Base-by-base conservation (phyloP, 1,140 invertebrate species). In the Elysia chlorotica region DNA sequence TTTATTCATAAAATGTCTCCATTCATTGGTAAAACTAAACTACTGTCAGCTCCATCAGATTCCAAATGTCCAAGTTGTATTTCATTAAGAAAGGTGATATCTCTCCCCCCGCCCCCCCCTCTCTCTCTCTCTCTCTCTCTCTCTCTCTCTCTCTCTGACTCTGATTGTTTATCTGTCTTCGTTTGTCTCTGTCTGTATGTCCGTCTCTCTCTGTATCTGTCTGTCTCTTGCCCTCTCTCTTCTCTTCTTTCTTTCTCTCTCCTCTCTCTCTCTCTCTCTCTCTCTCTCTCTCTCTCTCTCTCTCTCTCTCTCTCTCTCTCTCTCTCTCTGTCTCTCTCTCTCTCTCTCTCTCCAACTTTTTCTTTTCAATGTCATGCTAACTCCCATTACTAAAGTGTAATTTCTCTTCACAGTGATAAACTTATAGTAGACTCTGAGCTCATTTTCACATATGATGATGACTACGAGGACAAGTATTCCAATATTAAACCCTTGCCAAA, bases 401-500 rank as follows among this genome's bases (percentile, higher is more conserved):
- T n/a, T n/a, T n/a, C n/a, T n/a, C n/a, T n/a, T n/a, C n/a, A n/a
- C n/a, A n/a, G n/a, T n/a, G n/a, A n/a, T n/a, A n/a, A n/a, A n/a
- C n/a, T n/a, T n/a, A n/a, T n/a, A n/a, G n/a, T n/a, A n/a, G n/a
- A n/a, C n/a, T n/a, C n/a, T n/a, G n/a, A n/a, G n/a, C n/a, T n/a
- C n/a, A n/a, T n/a, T n/a, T n/a, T 85, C 75, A 84, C 80, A 14
- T 85, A 83, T 57, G 75, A 82, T 57, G 77, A 77, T 48, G 80
- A 81, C 19, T 69, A 81, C 74, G 36, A 61, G 53, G 78, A 82
- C n/a, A 76, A 75, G 4, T 38, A 74, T 28, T 23, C 76, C 3
- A 74, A 82, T 14, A 77, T 85, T 19, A 2, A 59, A 14, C 75
- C 76, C 19, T n/a, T 85, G 2, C 68, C 59, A 14, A 78, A 79